These are phyloP conservation scores for Stomatorhinus walkeri DNA, from an alignment of 2,797 vertebrate species.

Conservation along the genomic window DNA sequence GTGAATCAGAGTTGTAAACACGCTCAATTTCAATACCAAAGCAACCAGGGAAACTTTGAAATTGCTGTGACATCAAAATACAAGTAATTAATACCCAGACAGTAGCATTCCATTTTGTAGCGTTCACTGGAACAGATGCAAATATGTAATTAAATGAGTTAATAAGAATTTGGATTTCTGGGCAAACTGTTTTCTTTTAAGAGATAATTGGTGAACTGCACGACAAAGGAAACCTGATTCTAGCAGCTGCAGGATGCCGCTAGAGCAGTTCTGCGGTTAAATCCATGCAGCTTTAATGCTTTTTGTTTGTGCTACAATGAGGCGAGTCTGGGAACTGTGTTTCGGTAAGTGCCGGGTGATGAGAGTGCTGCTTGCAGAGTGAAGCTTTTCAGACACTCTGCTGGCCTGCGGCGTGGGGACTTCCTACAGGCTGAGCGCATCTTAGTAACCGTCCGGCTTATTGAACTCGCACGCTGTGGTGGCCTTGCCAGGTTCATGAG, in stretches of 20 bases:
- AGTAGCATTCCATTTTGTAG: neutral
- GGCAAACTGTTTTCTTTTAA: neutral
- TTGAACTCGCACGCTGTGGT: neutral
- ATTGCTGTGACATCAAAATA: neutral
- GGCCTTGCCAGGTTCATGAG: neutral
- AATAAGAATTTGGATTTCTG: neutral
- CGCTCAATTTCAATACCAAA: neutral
- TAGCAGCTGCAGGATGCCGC: neutral
- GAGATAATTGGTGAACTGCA: constrained; percentile 9
- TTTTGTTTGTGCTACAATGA: neutral
- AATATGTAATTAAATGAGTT: neutral
- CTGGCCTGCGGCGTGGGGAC: neutral
- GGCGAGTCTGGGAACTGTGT: neutral
- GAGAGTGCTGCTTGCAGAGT: neutral
- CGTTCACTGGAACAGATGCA: neutral
- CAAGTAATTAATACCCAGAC: neutral
- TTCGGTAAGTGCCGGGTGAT: neutral
- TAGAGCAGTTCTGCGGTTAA: neutral
- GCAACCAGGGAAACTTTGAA: neutral
- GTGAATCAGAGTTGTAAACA: neutral
- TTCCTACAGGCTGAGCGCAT: neutral
- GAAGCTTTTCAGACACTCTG: neutral
- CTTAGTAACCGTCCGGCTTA: neutral
- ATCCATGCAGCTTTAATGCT: neutral
- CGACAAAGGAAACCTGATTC: neutral